phyloP scores from a whole-genome alignment of 1,140 invertebrate genomes.

The Dendrolimus punctatus region DNA sequence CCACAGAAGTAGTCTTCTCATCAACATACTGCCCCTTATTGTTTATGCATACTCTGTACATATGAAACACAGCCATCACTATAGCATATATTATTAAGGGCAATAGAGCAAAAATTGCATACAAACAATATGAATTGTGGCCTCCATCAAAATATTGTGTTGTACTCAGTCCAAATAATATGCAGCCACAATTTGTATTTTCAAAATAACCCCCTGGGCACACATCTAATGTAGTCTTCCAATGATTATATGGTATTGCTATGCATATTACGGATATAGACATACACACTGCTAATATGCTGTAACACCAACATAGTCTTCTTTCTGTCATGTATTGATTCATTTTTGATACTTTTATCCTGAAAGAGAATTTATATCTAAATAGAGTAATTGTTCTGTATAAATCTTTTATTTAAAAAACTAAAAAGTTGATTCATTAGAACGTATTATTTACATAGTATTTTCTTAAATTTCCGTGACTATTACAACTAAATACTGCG shows the following conservation, averaged over 20 bases:
- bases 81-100: conserved; percentile 72
- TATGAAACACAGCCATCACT: conserved; percentile 75
- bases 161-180: conserved; percentile 75
- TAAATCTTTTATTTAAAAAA: neutral
- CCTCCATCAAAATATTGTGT: conserved; percentile 78
- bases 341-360: conserved; percentile 30
- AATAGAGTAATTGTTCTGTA: too few species aligned
- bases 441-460: too few species aligned
- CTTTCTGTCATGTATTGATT: conserved; percentile 70
- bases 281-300: conserved; percentile 62
- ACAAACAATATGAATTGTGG: conserved; percentile 75
- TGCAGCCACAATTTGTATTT: conserved; percentile 77
- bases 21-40: conserved; percentile 68
- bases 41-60: conserved; percentile 77
- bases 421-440: neutral
- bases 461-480: too few species aligned
- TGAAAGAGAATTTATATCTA: neutral
- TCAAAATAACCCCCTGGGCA: conserved; percentile 70
- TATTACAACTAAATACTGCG: too few species aligned
- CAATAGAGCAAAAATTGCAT: conserved; percentile 73
- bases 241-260: conserved; percentile 77
- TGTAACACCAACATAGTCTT: conserved; percentile 71
- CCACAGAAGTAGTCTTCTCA: conserved; percentile 64
- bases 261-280: conserved; percentile 71
- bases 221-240: conserved; percentile 75